Evolutionary conservation across 2,888 invertebrate genomes (phyloP), one percentile per base, ranked within the genome.

Genomic region (Agrypnus murinus): DNA sequence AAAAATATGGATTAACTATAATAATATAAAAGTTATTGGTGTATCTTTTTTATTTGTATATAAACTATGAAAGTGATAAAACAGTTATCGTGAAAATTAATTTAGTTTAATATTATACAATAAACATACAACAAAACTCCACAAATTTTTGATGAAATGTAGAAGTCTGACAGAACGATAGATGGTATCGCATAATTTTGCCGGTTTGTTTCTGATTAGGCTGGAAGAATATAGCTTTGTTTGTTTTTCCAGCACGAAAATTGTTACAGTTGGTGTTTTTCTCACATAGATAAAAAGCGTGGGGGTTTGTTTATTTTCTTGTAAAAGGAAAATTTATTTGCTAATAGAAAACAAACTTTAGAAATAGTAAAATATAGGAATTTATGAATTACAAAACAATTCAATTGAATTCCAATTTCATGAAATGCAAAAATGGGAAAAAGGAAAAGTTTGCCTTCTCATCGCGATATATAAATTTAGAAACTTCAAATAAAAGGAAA

Each of bases 401-500:
- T n/a, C 25, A 53, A 50, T 31, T 45, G 43, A 14, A 48, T 19
- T 17, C 8, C 19, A 25, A 19, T 34, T 55, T 34, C 5, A 17
- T 12, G 43, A 36, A 0, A 62, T 15, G 45, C 48, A 48, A 34
- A 55, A 43, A 36, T 31, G n/a, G 62, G 48, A 36, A 15, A 46
- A 40, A 9, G 9, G 25, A 45, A 62, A 17, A 9, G n/a, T 12
- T 48, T 48, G 1, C 19, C 40, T 25, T 25, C 25, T 25, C 25
- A 25, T 25, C 25, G 2, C 8, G 53, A 40, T 38, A 31, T 53
- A 66, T 66, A 59, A 66, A 58, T 66, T 59, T 60, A 43, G 40
- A 60, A 69, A 69, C 69, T 68, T 19, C 53, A 65, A 69, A 72
- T 72, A 73, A 62, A 62, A 59, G 66, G 59, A 62, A 65, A 59